These are phyloP conservation scores for Albula glossodonta DNA, from an alignment of 2,113 vertebrate genomes.

Conservation along the genomic window DNA sequence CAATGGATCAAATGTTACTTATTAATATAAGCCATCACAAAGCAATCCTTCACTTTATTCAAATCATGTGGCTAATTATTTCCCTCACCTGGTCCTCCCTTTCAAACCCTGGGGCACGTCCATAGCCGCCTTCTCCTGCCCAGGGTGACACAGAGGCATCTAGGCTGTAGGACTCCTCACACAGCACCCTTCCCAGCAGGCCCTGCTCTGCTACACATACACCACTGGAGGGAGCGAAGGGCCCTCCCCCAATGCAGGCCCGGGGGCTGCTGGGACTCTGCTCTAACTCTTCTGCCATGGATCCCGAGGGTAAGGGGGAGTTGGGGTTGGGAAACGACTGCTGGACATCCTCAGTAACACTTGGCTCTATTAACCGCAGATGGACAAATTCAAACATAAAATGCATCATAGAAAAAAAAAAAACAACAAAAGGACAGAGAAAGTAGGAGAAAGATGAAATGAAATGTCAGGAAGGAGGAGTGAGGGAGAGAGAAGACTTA, in stretches of 20 bases:
- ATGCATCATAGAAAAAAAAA: background rate
- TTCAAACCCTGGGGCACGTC: slow-evolving; percentile 94
- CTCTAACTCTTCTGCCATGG: slow-evolving; percentile 75
- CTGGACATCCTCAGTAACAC: slow-evolving; percentile 77
- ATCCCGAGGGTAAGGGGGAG: slow-evolving; percentile 76
- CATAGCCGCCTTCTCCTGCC: slow-evolving; percentile 80
- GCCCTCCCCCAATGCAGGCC: slow-evolving; percentile 64
- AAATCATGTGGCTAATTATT: background rate
- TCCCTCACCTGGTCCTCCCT: slow-evolving; percentile 89
- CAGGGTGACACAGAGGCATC: slow-evolving; percentile 73
- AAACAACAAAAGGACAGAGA: background rate
- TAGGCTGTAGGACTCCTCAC: slow-evolving; percentile 64
- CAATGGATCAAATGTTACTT: background rate
- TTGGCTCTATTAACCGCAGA: slow-evolving; percentile 67
- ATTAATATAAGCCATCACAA: background rate
- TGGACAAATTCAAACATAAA: background rate
- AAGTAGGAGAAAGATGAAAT: background rate
- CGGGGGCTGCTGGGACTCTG: slow-evolving; percentile 74
- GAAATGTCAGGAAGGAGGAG: slow-evolving; percentile 1
- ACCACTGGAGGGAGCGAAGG: slow-evolving; percentile 74
- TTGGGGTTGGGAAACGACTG: slow-evolving; percentile 77
- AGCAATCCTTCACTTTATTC: background rate
- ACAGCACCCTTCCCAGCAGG: slow-evolving; percentile 66
- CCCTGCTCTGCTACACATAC: slow-evolving; percentile 72
- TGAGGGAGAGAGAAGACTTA: slow-evolving; percentile 64